Evolutionary conservation across 2,113 vertebrate species (phyloP), one percentile per base, ranked within the genome.

Genomic region (Scytalopus superciliaris): DNA sequence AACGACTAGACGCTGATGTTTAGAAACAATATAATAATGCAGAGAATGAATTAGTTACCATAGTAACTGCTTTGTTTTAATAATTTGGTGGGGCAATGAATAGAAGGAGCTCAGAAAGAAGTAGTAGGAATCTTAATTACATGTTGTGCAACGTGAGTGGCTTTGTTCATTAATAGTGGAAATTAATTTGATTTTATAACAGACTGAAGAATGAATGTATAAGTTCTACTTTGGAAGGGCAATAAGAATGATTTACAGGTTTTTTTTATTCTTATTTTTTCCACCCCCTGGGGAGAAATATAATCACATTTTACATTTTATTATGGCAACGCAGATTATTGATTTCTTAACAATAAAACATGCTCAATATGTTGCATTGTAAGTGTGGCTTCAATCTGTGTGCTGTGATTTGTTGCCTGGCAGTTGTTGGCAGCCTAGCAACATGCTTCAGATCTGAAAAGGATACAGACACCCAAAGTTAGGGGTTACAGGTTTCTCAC

Each of bases 61-160:
- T 96, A 95, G 97, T 82, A 97, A 97, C 97, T 81, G 82, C 90
- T 97, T 97, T 97, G 96, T 97, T 98, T 96, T 96, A 96, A 94
- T 97, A 95, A 97, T 97, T 96, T 96, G 93, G 87, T 92, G 86
- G 93, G 90, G 70, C 89, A 77, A 19, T 88, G 93, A 96, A 94
- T 93, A 95, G 93, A 95, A 93, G 89, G 56, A 90, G 73, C 87
- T 93, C 50, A 69, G 78, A 92, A 86, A 94, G 92, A 75, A 97
- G 95, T 93, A 94, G 91, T 75, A 96, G 91, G 91, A 86, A 91
- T 96, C 96, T 95, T 97, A 97, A 97, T 97, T 96, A 79, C 69
- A 57, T 89, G 84, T 94, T 95, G 70, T 84, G 89, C 75, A 77
- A 62, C 0, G 25, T 52, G 70, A 92, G 68, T 80, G 84, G 85